Conservation (phyloP, 2,113 vertebrate species). For the Penelope pileata region DNA sequence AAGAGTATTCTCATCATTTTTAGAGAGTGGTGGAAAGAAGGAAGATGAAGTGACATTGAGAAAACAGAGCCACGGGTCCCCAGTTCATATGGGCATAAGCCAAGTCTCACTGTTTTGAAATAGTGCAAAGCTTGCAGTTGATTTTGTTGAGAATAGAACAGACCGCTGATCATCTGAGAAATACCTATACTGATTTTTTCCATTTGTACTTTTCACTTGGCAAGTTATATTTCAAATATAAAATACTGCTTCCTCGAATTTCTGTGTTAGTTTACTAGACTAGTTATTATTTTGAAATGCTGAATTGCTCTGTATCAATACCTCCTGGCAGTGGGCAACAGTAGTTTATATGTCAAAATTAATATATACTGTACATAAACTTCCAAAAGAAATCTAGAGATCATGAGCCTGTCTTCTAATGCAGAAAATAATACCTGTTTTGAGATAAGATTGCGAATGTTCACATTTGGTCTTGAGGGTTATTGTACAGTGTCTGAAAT, state of each 20-base stretch:
- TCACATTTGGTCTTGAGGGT: neutral
- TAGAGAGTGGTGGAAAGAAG: neutral
- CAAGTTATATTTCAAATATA: neutral
- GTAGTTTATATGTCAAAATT: neutral
- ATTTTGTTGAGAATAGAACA: neutral
- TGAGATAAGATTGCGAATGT: neutral
- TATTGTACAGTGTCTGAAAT: neutral
- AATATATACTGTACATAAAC: too few species aligned
- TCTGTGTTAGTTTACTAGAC: neutral
- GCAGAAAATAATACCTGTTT: neutral
- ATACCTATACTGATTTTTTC: neutral
- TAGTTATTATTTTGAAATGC: neutral
- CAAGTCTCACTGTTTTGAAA: neutral
- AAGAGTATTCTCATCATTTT: neutral
- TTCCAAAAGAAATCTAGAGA: neutral
- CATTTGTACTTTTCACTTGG: neutral
- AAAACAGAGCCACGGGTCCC: neutral
- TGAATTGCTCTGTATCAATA: neutral
- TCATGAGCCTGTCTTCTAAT: neutral
- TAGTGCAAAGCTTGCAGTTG: neutral
- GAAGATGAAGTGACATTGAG: neutral
- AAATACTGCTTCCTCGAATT: neutral
- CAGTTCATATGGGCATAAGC: neutral
- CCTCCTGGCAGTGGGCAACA: neutral
- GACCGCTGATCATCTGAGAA: neutral